These are phyloP conservation scores for Hepsetus odoe DNA, from an alignment of 2,113 vertebrate species.

Conservation along the genomic window DNA sequence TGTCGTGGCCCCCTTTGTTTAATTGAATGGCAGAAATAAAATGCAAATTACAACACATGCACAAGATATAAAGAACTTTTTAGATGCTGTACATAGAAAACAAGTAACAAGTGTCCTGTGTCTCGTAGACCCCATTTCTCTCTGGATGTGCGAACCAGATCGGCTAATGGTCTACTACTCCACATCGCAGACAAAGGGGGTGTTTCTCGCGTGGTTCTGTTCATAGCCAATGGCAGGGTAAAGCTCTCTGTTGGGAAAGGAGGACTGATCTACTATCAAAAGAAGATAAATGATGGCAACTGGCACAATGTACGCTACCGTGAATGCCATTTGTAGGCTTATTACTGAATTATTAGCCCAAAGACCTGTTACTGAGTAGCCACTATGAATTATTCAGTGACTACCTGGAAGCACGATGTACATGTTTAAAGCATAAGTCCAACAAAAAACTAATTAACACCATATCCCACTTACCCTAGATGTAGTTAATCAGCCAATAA, in stretches of 20 bases:
- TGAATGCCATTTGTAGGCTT: neutral
- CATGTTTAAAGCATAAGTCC: no score
- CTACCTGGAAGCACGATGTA: no score
- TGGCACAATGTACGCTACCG: conserved; percentile 81
- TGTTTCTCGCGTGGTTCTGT: conserved; percentile 74
- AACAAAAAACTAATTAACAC: no score
- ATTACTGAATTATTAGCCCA: neutral
- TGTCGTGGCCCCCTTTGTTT: neutral
- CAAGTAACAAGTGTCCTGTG: conserved; percentile 20
- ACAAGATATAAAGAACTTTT: neutral
- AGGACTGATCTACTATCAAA: conserved; percentile 74
- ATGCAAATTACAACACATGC: neutral
- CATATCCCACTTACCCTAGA: no score
- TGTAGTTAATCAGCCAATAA: no score
- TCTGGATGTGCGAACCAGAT: conserved; percentile 76
- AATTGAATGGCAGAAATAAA: neutral
- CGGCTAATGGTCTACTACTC: conserved; percentile 80
- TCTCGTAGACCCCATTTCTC: conserved; percentile 81
- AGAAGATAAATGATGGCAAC: conserved; percentile 78
- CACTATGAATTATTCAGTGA: neutral
- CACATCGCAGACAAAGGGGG: conserved; percentile 64
- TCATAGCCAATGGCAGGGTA: conserved; percentile 79
- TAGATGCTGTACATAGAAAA: neutral
- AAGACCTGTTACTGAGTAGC: no score
- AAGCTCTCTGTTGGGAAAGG: conserved; percentile 73